phyloP scores from a whole-genome alignment of 2,113 vertebrate species.

The Riparia riparia region DNA sequence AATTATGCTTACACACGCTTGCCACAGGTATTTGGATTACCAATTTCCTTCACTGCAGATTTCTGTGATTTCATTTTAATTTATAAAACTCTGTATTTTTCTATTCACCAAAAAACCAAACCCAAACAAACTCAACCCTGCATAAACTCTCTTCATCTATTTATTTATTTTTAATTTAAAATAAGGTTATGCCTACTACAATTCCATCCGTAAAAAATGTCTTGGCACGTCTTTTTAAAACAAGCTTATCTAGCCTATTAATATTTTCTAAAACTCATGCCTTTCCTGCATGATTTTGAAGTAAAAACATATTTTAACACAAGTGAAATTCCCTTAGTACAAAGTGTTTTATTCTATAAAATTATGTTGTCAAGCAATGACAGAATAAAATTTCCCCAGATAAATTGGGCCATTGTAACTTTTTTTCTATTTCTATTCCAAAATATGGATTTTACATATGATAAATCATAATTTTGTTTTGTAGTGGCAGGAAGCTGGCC shows the following conservation, averaged over 20 bases:
- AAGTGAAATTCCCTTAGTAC: neutral
- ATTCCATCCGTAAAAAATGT: neutral
- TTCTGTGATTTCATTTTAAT: constrained; percentile 48
- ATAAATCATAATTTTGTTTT: constrained; percentile 55
- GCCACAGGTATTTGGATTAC: neutral
- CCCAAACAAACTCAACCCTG: neutral
- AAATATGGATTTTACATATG: neutral
- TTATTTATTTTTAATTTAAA: constrained; percentile 34
- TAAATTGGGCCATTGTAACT: neutral
- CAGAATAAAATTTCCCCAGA: constrained; percentile 41
- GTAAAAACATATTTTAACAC: neutral
- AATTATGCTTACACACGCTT: neutral
- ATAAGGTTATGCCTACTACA: neutral
- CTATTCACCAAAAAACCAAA: neutral
- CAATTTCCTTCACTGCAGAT: constrained; percentile 29
- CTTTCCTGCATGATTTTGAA: neutral
- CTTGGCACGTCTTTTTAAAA: constrained; percentile 21
- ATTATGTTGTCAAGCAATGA: constrained; percentile 27
- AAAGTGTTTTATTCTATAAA: constrained; percentile 21
- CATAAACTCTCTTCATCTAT: constrained; percentile 5
- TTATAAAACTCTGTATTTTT: constrained; percentile 12
- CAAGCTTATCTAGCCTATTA: neutral
- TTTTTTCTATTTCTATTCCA: neutral
- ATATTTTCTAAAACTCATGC: constrained; percentile 17
- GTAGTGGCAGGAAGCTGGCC: constrained; percentile 44